Conservation (phyloP, 2,113 vertebrate genomes). For the Ammodytes dubius region DNA sequence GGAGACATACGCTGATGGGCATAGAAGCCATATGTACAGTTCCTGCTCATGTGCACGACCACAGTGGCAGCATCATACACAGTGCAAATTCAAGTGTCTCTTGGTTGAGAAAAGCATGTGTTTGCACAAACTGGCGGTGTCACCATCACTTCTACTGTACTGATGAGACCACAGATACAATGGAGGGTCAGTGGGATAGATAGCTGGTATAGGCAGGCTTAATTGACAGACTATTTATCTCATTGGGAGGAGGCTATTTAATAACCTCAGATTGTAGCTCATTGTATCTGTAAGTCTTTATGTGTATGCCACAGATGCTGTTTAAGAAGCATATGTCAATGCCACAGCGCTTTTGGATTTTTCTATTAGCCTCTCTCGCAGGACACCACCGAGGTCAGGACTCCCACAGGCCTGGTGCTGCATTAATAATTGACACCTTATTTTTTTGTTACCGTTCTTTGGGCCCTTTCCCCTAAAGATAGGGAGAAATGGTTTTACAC, state of each 20-base stretch:
- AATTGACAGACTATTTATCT: not conserved
- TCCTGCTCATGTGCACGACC: conserved; percentile 28
- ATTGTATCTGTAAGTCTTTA: conserved; percentile 12
- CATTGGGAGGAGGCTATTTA: conserved; percentile 4
- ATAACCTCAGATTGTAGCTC: conserved; percentile 26
- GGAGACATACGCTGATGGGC: conserved; percentile 17
- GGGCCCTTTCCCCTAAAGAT: conserved; percentile 29
- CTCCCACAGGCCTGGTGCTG: conserved; percentile 38
- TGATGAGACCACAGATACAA: conserved; percentile 13
- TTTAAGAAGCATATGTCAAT: conserved; percentile 1
- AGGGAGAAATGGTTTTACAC: conserved; percentile 21
- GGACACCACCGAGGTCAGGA: conserved; percentile 44
- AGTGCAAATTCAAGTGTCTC: not conserved
- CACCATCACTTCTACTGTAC: conserved; percentile 1
- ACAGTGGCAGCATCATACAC: conserved; percentile 8
- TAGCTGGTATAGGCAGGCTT: not conserved
- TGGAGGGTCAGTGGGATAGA: conserved; percentile 10
- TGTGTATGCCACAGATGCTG: conserved; percentile 29
- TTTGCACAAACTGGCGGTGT: not conserved
- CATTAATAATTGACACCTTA: conserved; percentile 63
- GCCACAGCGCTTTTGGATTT: conserved; percentile 21
- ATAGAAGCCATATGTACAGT: conserved; percentile 33
- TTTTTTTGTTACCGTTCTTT: conserved; percentile 47
- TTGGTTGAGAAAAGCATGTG: conserved; percentile 6
- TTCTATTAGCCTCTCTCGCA: conserved; percentile 33